Conservation (phyloP, 2,888 invertebrate genomes). For the Dione vanillae region DNA sequence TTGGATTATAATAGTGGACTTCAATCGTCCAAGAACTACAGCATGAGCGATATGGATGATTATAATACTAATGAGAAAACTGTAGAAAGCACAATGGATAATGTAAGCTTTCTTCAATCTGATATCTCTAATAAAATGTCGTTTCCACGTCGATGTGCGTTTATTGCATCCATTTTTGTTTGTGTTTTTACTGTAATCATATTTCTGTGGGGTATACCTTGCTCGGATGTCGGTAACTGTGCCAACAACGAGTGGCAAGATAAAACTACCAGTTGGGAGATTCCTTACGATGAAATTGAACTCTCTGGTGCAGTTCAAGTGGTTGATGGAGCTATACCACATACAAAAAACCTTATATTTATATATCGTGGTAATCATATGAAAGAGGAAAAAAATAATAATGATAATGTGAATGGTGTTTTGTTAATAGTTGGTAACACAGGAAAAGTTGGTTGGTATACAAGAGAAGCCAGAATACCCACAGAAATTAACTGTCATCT, state of each 20-base stretch:
- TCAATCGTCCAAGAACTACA: constrained; percentile 75
- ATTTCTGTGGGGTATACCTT: constrained; percentile 91
- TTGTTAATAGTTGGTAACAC: constrained; percentile 88
- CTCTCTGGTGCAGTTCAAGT: constrained; percentile 88
- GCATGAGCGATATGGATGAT: constrained; percentile 78
- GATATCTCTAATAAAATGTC: constrained; percentile 86
- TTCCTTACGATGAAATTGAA: constrained; percentile 88
- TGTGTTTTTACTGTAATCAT: constrained; percentile 89
- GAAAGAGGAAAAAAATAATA: constrained; percentile 76
- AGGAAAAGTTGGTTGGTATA: constrained; percentile 90
- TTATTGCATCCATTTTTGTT: constrained; percentile 88
- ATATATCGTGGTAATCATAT: constrained; percentile 88
- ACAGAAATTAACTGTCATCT: constrained; percentile 89
- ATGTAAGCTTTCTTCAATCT: constrained; percentile 78
- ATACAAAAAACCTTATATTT: constrained; percentile 89
- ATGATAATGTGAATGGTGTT: constrained; percentile 86
- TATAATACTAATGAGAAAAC: constrained; percentile 77
- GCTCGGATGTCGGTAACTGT: constrained; percentile 88
- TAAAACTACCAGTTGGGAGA: constrained; percentile 87
- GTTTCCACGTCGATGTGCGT: constrained; percentile 86
- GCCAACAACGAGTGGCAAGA: constrained; percentile 81
- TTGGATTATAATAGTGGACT: constrained; percentile 77
- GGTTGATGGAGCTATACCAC: constrained; percentile 86
- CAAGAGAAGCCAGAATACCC: constrained; percentile 87
- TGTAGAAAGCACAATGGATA: constrained; percentile 78